Evolutionary conservation across 2,113 vertebrate genomes (phyloP).

Genomic region (Leucosticte australis): DNA sequence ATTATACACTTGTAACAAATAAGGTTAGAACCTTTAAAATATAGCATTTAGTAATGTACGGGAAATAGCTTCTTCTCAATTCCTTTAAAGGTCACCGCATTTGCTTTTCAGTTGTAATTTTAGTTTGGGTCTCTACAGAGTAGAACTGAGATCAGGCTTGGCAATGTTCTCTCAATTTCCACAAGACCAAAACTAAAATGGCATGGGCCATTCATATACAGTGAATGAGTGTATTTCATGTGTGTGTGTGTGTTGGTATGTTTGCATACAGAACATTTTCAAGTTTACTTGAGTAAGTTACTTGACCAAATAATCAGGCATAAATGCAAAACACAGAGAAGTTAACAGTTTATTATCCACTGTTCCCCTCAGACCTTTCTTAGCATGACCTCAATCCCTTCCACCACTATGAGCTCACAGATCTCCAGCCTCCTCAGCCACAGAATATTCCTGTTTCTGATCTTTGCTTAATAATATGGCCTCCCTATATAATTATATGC

Average conservation of each 20-base stretch:
- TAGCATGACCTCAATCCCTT: neutral
- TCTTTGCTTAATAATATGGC: neutral
- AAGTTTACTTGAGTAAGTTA: neutral
- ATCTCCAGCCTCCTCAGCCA: neutral
- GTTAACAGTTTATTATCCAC: neutral
- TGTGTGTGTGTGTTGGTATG: neutral
- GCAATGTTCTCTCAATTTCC: conserved; percentile 56
- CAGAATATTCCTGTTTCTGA: neutral
- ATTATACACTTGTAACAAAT: conserved; percentile 81
- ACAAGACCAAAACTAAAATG: conserved; percentile 60
- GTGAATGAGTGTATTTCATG: neutral
- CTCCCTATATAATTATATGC: too few relatives aligned
- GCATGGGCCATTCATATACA: neutral
- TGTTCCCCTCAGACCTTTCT: neutral
- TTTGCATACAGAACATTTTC: neutral
- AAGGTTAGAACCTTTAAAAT: conserved; percentile 87
- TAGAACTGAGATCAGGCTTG: conserved; percentile 58
- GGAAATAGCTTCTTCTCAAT: conserved; percentile 77
- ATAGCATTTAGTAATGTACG: conserved; percentile 80
- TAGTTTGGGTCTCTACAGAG: conserved; percentile 58
- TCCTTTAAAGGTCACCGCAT: conserved; percentile 82
- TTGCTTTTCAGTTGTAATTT: conserved; percentile 75
- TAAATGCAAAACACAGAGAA: neutral
- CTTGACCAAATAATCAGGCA: neutral
- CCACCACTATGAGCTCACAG: neutral